Base-by-base conservation (phyloP, 1,140 invertebrate species). In the Contarinia nasturtii region DNA sequence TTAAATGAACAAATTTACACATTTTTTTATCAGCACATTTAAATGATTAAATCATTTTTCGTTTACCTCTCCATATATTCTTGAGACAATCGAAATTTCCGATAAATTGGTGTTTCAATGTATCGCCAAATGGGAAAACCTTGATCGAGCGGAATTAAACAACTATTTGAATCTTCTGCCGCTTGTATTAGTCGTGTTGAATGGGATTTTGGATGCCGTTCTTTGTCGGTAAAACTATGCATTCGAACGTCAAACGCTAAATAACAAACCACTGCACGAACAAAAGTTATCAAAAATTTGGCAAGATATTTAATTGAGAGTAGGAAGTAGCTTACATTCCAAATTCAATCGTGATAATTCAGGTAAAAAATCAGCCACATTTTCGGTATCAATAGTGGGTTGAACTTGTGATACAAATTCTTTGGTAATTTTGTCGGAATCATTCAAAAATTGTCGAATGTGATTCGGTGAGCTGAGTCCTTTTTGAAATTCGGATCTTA, bases 241-340 rank as follows among this genome's bases (percentile, higher is more conserved):
- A 85, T 66, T 44, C 70, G 67, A 21, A 71, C 63, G 53, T 80
- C 79, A 53, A 86, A 82, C 3, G 74, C 72, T 3, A 82, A 68
- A 22, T 74, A 55, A 51, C 76, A 78, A 12, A 76, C 81, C 44
- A 86, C 82, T 87, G 56, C 52, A 72, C 55, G 44, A 48, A 53
- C 54, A 8, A 45, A 53, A 38, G 4, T 34, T 34, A 34, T 34
- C 33, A 14, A 34, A 34, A 34, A 8, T 34, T 7, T 8, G 7
- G 33, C n/a, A n/a, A n/a, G n/a, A n/a, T n/a, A n/a, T n/a, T n/a
- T n/a, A n/a, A n/a, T n/a, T n/a, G n/a, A n/a, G n/a, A n/a, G n/a
- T n/a, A n/a, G n/a, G n/a, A n/a, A n/a, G n/a, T n/a, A n/a, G n/a
- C 66, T 70, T 74, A 87, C 86, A 65, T 73, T 90, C 85, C 47